Percentiles rank a stretch among this genome's conserved stretches.
Evolutionary conservation across 2,888 invertebrate species (phyloP).

Genomic region (Palloptera scutellata): DNA sequence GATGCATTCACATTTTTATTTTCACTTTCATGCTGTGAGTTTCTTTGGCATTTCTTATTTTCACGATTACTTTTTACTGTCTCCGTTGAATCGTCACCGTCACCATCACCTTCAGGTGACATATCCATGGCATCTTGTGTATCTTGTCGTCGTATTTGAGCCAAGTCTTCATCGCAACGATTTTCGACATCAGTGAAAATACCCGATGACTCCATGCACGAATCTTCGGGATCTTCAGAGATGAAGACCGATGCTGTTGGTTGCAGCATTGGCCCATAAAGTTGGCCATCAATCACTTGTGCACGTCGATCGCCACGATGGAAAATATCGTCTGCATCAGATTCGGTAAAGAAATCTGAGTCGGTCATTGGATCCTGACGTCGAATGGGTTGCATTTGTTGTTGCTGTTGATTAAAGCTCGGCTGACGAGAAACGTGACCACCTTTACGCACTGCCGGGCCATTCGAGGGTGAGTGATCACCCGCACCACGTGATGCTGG

Average conservation of each 20-base stretch:
- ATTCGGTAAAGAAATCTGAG: constrained; percentile 90
- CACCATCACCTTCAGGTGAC: constrained; percentile 50
- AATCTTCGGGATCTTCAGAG: constrained; percentile 73
- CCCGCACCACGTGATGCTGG: constrained; percentile 82
- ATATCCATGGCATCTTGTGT: constrained; percentile 56
- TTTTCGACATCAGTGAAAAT: constrained; percentile 88
- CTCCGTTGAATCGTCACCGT: constrained; percentile 62
- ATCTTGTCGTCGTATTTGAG: constrained; percentile 60
- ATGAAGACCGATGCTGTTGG: constrained; percentile 66
- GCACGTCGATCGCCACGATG: constrained; percentile 79
- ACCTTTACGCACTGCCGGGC: constrained; percentile 53
- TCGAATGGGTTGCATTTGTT: constrained; percentile 69
- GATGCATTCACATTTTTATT: constrained; percentile 39
- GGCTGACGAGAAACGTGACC: constrained; percentile 64
- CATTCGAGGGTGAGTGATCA: constrained; percentile 75
- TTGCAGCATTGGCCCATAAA: constrained; percentile 74
- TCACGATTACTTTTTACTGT: constrained; percentile 65
- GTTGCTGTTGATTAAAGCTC: constrained; percentile 57
- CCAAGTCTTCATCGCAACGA: constrained; percentile 70
- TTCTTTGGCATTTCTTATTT: constrained; percentile 38
- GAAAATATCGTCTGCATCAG: constrained; percentile 79
- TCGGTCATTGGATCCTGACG: constrained; percentile 88
- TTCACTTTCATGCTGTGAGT: constrained; percentile 51
- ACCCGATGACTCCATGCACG: constrained; percentile 88
- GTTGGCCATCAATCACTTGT: constrained; percentile 87